Evolutionary conservation across 2,113 vertebrate genomes (phyloP).

Genomic region (Chitala chitala): DNA sequence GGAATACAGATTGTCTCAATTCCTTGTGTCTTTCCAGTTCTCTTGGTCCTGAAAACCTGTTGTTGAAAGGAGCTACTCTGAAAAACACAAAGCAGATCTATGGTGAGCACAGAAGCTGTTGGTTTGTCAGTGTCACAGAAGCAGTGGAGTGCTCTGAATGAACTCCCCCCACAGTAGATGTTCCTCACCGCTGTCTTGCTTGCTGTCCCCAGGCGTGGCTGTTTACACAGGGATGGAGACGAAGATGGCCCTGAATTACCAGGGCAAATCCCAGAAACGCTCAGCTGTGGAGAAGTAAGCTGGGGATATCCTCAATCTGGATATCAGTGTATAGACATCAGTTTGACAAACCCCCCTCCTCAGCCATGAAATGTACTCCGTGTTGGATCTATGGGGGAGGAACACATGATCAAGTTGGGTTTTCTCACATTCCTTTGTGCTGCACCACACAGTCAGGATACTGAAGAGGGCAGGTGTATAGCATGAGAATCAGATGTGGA

Average conservation of each 20-base stretch:
- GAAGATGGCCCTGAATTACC: slow-evolving; percentile 99
- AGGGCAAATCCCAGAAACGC: slow-evolving; percentile 96
- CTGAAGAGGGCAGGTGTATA: no score
- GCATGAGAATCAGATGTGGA: no score
- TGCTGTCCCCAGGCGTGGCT: slow-evolving; percentile 73
- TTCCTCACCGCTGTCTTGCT: background rate
- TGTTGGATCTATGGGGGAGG: no score
- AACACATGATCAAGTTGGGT: no score
- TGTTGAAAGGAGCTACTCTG: slow-evolving; percentile 92
- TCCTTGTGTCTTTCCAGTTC: slow-evolving; percentile 64
- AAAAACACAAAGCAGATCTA: slow-evolving; percentile 91
- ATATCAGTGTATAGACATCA: background rate
- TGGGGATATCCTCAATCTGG: background rate
- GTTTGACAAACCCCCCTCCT: no score
- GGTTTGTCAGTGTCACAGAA: background rate
- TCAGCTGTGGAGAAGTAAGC: slow-evolving; percentile 96
- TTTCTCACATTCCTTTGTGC: no score
- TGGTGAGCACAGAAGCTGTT: slow-evolving; percentile 56
- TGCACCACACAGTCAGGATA: no score
- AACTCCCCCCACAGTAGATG: background rate
- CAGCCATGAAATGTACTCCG: no score
- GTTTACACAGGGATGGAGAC: slow-evolving; percentile 99
- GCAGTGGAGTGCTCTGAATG: background rate
- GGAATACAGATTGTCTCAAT: background rate
- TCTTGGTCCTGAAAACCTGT: slow-evolving; percentile 90